Conservation (phyloP, 1,140 invertebrate species). For the Megalonaias nervosa region DNA sequence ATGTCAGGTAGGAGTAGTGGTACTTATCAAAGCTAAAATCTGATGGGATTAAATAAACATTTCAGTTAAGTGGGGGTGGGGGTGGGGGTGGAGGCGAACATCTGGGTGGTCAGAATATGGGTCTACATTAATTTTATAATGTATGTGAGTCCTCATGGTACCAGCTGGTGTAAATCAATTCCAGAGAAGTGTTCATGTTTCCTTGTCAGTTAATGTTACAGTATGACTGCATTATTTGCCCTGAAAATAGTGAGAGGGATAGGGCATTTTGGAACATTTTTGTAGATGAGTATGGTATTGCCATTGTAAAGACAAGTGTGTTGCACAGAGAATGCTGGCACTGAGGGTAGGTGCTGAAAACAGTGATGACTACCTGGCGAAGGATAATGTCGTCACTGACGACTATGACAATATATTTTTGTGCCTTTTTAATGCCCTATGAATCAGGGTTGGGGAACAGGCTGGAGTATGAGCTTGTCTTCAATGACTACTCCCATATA, state of each 20-base stretch:
- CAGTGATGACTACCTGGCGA: background rate
- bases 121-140: background rate
- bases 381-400: background rate
- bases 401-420: background rate
- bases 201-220: background rate
- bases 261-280: too few relatives aligned
- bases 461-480: slow-evolving; percentile 19
- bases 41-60: too few relatives aligned
- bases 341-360: background rate
- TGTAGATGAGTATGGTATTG: background rate
- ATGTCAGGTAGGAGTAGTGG: too few relatives aligned
- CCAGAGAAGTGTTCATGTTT: background rate
- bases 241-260: too few relatives aligned
- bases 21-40: too few relatives aligned
- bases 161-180: background rate
- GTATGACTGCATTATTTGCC: background rate
- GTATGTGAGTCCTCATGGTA: background rate
- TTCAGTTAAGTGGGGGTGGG: too few relatives aligned
- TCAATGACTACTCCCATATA: slow-evolving; percentile 15
- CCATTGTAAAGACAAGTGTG: background rate
- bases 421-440: slow-evolving; percentile 24
- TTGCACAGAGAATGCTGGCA: background rate
- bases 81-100: background rate
- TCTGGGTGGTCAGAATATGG: background rate
- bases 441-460: slow-evolving; percentile 8